These are phyloP conservation scores for Phrynosoma platyrhinos DNA, from an alignment of 2,113 vertebrate genomes.

Conservation along the genomic window DNA sequence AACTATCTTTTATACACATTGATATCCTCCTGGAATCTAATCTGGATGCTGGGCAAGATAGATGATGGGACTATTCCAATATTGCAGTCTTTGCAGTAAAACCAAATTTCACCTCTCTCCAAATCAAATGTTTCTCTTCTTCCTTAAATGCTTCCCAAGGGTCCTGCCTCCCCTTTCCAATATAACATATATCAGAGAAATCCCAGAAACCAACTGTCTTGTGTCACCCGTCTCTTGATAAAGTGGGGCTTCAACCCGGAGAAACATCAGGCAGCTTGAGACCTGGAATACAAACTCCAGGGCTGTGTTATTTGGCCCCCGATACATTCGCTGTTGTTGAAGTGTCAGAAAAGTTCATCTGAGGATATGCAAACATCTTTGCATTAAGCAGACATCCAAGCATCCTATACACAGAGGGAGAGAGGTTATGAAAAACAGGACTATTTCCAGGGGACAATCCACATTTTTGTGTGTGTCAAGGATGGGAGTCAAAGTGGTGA, in stretches of 20 bases:
- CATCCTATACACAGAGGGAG: conserved; percentile 53
- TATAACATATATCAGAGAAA: conserved; percentile 42
- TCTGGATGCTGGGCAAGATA: background rate
- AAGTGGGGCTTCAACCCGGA: conserved; percentile 57
- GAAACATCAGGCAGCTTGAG: conserved; percentile 58
- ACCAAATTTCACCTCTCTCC: background rate
- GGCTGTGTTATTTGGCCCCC: conserved; percentile 57
- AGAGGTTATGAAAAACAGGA: conserved; percentile 48
- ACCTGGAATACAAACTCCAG: conserved; percentile 53
- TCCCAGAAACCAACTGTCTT: conserved; percentile 64
- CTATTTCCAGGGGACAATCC: conserved; percentile 51
- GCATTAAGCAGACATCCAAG: conserved; percentile 47
- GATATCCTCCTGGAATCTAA: background rate
- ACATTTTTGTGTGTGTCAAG: conserved; percentile 26
- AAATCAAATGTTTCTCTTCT: background rate
- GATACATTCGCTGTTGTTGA: conserved; percentile 51
- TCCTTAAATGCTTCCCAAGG: background rate
- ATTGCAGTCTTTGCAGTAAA: background rate
- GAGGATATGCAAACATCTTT: conserved; percentile 59
- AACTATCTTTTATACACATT: background rate
- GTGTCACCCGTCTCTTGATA: conserved; percentile 61
- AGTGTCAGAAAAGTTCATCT: conserved; percentile 64
- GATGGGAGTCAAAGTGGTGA: conserved; percentile 28
- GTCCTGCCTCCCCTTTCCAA: background rate
- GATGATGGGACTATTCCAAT: background rate